A percentile compares a stretch with the other conserved stretches of the same genome.
phyloP scores from a whole-genome alignment of 2,113 vertebrate genomes.

The Pituophis catenifer region DNA sequence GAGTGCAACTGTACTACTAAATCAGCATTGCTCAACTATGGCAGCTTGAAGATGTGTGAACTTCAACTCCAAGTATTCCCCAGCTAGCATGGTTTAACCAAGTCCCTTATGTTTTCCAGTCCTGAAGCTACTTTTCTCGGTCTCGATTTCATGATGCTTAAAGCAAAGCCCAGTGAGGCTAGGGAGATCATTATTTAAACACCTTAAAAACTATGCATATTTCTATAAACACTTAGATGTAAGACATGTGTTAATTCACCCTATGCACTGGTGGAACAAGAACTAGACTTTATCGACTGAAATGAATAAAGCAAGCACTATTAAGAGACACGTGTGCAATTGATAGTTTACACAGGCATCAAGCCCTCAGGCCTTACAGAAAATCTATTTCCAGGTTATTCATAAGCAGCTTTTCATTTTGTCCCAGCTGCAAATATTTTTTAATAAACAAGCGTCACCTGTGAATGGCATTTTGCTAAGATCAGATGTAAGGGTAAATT shows the following conservation, averaged over 20 bases:
- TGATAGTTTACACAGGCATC: not conserved
- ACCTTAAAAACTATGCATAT: not conserved
- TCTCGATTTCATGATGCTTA: not conserved
- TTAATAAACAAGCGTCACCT: constrained; percentile 66
- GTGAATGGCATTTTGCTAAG: constrained; percentile 67
- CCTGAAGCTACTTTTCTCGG: not conserved
- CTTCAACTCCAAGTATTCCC: not conserved
- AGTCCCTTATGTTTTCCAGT: not conserved
- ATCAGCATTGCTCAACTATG: not conserved
- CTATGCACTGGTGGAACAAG: not conserved
- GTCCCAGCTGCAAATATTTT: constrained; percentile 50
- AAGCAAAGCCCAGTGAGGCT: not conserved
- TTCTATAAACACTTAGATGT: not conserved
- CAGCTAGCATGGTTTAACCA: not conserved
- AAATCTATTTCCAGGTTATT: constrained; percentile 16
- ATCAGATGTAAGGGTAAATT: constrained; percentile 71
- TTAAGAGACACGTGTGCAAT: not conserved
- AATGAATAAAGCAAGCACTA: not conserved
- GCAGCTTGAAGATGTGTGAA: not conserved
- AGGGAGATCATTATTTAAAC: not conserved
- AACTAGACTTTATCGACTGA: not conserved
- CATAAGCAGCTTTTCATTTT: constrained; percentile 45
- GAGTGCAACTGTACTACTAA: not conserved
- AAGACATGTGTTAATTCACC: not conserved
- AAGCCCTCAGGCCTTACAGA: constrained; percentile 1